phyloP scores from a whole-genome alignment of 1,140 invertebrate species.

The Adoxophyes honmai region DNA sequence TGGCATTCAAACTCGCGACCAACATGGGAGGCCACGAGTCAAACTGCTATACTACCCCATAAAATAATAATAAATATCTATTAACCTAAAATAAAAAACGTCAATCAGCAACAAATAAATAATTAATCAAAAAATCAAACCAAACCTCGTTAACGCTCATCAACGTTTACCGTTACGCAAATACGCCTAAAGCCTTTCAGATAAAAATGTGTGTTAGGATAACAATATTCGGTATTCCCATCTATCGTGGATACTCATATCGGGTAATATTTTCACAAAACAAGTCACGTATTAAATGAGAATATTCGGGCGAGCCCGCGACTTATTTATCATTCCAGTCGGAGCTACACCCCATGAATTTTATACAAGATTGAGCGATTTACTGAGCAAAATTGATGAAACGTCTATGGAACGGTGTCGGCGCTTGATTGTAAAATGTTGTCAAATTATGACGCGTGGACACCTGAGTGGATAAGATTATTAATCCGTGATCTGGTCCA shows the following conservation, averaged over 20 bases:
- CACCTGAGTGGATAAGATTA: too few relatives aligned
- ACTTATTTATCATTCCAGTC: constrained; percentile 74
- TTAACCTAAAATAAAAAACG: too few relatives aligned
- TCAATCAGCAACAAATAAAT: too few relatives aligned
- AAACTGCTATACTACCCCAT: too few relatives aligned
- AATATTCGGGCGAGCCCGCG: constrained; percentile 71
- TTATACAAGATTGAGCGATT: constrained; percentile 76
- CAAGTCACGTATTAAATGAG: constrained; percentile 76
- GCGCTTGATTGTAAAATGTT: constrained; percentile 51
- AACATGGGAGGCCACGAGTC: too few relatives aligned
- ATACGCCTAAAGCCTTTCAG: constrained; percentile 1
- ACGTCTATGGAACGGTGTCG: constrained; percentile 64
- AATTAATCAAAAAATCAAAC: too few relatives aligned
- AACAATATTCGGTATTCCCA: constrained; percentile 35
- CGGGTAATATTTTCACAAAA: constrained; percentile 56
- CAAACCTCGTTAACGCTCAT: too few relatives aligned
- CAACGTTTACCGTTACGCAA: not conserved
- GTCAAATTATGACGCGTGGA: constrained; percentile 28
- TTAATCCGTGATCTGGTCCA: too few relatives aligned
- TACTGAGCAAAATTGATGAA: constrained; percentile 72
- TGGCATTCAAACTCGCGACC: too few relatives aligned
- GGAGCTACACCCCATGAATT: constrained; percentile 73
- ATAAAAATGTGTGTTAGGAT: constrained; percentile 42
- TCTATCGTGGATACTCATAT: constrained; percentile 61
- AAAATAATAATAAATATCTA: too few relatives aligned